Percentiles rank a stretch among this genome's conserved stretches.
phyloP scores from a whole-genome alignment of 1,140 invertebrate genomes.

The Protaetia brevitarsis region DNA sequence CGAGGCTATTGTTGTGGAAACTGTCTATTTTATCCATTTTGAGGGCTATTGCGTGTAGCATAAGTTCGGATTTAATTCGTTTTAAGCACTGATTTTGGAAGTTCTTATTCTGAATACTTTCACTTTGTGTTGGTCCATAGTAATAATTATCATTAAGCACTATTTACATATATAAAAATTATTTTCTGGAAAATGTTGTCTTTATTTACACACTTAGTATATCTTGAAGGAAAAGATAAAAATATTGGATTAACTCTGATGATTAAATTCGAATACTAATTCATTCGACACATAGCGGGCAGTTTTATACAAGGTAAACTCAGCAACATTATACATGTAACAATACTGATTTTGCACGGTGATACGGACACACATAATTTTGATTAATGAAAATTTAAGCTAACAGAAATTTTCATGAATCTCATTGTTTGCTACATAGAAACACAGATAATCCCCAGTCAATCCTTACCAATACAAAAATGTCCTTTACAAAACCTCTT shows the following conservation, averaged over 20 bases:
- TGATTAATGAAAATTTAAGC: not conserved
- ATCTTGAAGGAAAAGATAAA: not conserved
- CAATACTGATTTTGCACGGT: not conserved
- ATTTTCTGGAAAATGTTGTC: not conserved
- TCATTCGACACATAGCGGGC: no score
- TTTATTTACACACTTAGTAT: not conserved
- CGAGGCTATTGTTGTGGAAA: slow-evolving; percentile 29
- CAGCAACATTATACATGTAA: not conserved
- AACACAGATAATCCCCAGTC: not conserved
- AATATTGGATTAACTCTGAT: slow-evolving; percentile 4
- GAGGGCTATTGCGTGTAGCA: not conserved
- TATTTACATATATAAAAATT: not conserved
- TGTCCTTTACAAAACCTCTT: not conserved
- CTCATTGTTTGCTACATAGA: not conserved
- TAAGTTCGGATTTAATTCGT: not conserved
- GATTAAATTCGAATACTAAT: no score
- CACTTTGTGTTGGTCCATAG: not conserved
- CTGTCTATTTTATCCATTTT: slow-evolving; percentile 20
- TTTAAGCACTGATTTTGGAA: not conserved
- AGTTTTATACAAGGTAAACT: not conserved
- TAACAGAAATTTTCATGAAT: not conserved
- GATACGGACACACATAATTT: not conserved
- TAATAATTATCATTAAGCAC: not conserved
- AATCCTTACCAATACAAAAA: slow-evolving; percentile 4
- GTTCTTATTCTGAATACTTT: not conserved